Percentiles rank a stretch among this genome's conserved stretches.
Conservation (phyloP, 37 sponge, comb jelly and placozoan species). For the Cladorhizidae sp. region DNA sequence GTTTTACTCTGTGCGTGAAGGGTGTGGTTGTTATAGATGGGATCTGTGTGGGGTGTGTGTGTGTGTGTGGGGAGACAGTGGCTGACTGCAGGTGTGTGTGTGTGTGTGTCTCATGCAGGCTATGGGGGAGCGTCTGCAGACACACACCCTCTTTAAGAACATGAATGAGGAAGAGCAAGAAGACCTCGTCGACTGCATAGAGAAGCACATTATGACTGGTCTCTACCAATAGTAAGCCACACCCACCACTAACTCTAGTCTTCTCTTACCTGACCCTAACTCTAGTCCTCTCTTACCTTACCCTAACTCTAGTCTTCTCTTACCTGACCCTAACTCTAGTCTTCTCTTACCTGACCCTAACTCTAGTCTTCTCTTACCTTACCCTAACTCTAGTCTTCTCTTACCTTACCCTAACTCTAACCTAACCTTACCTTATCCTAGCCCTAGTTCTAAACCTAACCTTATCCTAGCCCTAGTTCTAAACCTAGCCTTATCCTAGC, state of each 20-base stretch:
- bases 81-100: neutral
- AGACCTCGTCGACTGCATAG: slow-evolving; percentile 72
- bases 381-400: too few relatives aligned
- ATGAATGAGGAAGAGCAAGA: slow-evolving; percentile 70
- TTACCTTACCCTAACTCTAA: too few relatives aligned
- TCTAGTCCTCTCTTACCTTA: too few relatives aligned
- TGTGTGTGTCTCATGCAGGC: slow-evolving; percentile 10
- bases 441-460: too few relatives aligned
- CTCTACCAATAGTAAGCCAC: slow-evolving; percentile 46
- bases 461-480: too few relatives aligned
- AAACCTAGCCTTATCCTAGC: too few relatives aligned
- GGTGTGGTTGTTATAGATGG: neutral
- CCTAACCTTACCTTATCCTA: too few relatives aligned
- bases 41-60: neutral
- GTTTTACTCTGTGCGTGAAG: slow-evolving; percentile 54
- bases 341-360: too few relatives aligned
- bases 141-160: slow-evolving; percentile 48
- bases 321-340: neutral
- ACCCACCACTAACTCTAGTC: too few relatives aligned
- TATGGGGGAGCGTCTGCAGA: slow-evolving; percentile 33
- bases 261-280: neutral
- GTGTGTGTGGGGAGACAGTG: neutral
- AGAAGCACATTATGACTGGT: slow-evolving; percentile 72
- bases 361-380: too few relatives aligned
- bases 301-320: neutral